Conservation (phyloP, 2,888 invertebrate species). For the Pediacus dermestoides region DNA sequence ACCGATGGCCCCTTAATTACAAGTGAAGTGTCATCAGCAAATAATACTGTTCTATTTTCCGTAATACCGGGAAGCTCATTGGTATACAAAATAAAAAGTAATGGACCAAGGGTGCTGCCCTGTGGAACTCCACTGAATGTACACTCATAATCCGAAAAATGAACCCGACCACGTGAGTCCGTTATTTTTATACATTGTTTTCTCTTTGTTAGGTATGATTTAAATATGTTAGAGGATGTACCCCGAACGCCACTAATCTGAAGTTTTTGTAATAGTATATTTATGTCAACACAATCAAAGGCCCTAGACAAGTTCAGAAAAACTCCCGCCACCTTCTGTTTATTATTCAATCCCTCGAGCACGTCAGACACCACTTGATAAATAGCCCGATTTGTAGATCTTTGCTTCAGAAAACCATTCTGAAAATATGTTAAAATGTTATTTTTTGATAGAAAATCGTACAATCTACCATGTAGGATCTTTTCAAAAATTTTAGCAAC, state of each 20-base stretch:
- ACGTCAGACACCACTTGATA: background rate
- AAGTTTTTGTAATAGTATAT: slow-evolving; percentile 4
- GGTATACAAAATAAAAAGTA: too few relatives aligned
- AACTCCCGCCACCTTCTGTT: background rate
- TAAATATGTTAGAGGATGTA: background rate
- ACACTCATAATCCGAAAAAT: too few relatives aligned
- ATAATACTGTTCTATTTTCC: too few relatives aligned
- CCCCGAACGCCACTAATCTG: background rate
- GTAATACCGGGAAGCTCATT: too few relatives aligned
- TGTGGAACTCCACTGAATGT: too few relatives aligned
- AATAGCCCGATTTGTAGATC: background rate
- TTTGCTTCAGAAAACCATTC: background rate
- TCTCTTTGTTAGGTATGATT: slow-evolving; percentile 5
- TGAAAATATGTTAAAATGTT: background rate
- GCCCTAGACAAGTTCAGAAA: background rate
- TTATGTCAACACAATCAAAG: slow-evolving; percentile 1
- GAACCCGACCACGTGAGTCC: background rate
- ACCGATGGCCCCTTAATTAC: too few relatives aligned
- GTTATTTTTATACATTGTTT: slow-evolving; percentile 4
- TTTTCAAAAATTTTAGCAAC: background rate
- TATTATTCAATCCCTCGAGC: background rate
- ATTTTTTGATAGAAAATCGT: background rate
- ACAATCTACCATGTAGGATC: background rate
- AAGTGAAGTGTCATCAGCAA: too few relatives aligned
- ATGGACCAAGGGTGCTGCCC: too few relatives aligned